Conservation (phyloP, 2,888 invertebrate species). For the Koerneria pararmatus region DNA sequence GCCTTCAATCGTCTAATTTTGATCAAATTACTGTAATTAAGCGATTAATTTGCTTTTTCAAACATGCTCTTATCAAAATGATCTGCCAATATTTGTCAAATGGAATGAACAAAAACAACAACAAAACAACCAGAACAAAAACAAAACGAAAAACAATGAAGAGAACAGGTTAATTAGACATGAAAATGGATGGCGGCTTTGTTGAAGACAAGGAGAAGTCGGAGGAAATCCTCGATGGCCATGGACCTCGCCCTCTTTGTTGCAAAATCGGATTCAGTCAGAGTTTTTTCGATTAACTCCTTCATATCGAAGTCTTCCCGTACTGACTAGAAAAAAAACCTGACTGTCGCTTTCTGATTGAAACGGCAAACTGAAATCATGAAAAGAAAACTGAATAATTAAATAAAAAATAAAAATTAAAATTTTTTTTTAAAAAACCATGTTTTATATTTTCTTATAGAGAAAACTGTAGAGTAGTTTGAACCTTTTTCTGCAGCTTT, state of each 20-base stretch:
- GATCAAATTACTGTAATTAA: too few species aligned
- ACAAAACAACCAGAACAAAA: too few species aligned
- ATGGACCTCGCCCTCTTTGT: conserved; percentile 76
- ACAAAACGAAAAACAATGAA: too few species aligned
- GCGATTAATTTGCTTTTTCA: too few species aligned
- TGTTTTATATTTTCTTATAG: not conserved
- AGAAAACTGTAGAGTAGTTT: too few species aligned
- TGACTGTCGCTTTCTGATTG: conserved; percentile 8
- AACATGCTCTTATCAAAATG: too few species aligned
- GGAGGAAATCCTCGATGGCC: conserved; percentile 94
- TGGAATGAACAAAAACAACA: too few species aligned
- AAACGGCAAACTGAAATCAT: not conserved
- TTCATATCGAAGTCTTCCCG: conserved; percentile 79
- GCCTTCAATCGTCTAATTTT: too few species aligned
- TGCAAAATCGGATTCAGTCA: conserved; percentile 70
- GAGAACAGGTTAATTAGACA: conserved; percentile 26
- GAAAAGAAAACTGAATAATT: not conserved
- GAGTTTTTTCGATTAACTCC: conserved; percentile 73
- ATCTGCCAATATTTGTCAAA: too few species aligned
- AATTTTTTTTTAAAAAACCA: not conserved
- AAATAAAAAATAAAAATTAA: not conserved
- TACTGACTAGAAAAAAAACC: conserved; percentile 68
- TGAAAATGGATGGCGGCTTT: conserved; percentile 84
- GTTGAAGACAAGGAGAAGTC: conserved; percentile 80
- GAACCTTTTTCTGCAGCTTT: conserved; percentile 77